A percentile compares a stretch with the other conserved stretches of the same genome.
Evolutionary conservation across 53 echinoderm and acorn worm species (phyloP).

Genomic region (Hippasteria phrygiana): DNA sequence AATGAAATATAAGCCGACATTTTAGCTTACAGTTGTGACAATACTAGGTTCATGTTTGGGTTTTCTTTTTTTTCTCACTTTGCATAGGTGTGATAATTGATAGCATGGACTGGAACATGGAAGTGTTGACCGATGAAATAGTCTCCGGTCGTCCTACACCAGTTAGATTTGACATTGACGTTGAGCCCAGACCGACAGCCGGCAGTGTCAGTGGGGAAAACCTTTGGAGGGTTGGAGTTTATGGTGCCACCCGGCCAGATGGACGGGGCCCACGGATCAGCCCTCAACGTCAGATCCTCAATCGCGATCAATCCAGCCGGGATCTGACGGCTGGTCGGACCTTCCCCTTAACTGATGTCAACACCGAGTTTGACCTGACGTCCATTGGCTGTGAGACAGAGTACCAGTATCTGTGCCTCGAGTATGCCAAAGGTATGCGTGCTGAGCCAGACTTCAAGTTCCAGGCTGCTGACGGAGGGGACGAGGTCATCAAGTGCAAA

Average conservation of each 20-base stretch:
- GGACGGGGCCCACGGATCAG: conserved; percentile 78
- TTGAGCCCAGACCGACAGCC: conserved; percentile 47
- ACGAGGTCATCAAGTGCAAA: conserved; percentile 71
- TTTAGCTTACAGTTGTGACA: not conserved
- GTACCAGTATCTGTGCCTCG: conserved; percentile 88
- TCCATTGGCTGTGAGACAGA: conserved; percentile 87
- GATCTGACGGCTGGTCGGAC: conserved; percentile 66
- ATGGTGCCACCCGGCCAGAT: conserved; percentile 65
- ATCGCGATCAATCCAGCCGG: conserved; percentile 62
- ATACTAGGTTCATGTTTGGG: not conserved
- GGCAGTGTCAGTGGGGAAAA: conserved; percentile 65
- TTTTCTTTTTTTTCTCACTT: not conserved
- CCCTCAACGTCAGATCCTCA: conserved; percentile 73
- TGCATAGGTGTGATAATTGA: conserved; percentile 79
- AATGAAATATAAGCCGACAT: not conserved
- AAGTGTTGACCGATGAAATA: conserved; percentile 37
- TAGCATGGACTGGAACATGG: conserved; percentile 82
- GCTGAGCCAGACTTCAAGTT: conserved; percentile 91
- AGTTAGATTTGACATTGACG: conserved; percentile 45
- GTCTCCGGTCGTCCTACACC: conserved; percentile 61
- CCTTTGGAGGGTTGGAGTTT: conserved; percentile 84
- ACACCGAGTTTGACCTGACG: conserved; percentile 82
- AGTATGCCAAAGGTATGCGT: conserved; percentile 85
- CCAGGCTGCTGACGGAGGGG: conserved; percentile 47
- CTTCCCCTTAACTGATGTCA: conserved; percentile 64